phyloP scores from a whole-genome alignment of 2,113 vertebrate genomes.

The Paracanthobrama guichenoti region DNA sequence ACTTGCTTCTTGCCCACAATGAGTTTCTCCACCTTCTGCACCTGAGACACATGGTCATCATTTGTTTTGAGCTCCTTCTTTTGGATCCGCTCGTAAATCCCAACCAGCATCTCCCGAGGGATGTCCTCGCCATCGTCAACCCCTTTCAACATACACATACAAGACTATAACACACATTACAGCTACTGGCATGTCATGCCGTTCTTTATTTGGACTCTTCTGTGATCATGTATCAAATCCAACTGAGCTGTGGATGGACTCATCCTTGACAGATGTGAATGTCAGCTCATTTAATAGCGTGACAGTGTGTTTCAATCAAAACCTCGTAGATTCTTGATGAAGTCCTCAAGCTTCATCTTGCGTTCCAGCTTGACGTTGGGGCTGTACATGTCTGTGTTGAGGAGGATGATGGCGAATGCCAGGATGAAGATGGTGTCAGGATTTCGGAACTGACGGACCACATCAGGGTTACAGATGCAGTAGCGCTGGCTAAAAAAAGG shows the following conservation, averaged over 20 bases:
- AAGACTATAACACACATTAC: background rate
- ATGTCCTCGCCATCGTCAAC: constrained; percentile 98
- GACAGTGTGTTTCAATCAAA: background rate
- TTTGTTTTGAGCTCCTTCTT: constrained; percentile 96
- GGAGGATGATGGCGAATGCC: constrained; percentile 96
- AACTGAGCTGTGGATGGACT: background rate
- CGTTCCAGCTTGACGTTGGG: constrained; percentile 96
- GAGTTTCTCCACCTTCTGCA: constrained; percentile 98
- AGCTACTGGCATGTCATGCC: too few species aligned
- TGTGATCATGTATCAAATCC: background rate
- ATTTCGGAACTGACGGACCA: constrained; percentile 95
- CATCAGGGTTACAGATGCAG: constrained; percentile 96
- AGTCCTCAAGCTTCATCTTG: constrained; percentile 98
- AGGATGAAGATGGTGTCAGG: constrained; percentile 99
- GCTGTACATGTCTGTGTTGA: constrained; percentile 99
- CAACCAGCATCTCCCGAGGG: constrained; percentile 89
- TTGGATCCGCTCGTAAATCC: constrained; percentile 97
- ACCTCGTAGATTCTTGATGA: constrained; percentile 96
- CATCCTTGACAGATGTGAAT: background rate
- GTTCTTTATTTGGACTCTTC: background rate
- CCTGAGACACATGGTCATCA: constrained; percentile 96
- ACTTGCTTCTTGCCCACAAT: constrained; percentile 98
- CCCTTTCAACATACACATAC: constrained; percentile 72
- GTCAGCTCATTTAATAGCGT: background rate
- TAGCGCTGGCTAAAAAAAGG: constrained; percentile 87